These are phyloP conservation scores for Etheostoma nigrum DNA, from an alignment of 2,797 vertebrate genomes.

Conservation along the genomic window DNA sequence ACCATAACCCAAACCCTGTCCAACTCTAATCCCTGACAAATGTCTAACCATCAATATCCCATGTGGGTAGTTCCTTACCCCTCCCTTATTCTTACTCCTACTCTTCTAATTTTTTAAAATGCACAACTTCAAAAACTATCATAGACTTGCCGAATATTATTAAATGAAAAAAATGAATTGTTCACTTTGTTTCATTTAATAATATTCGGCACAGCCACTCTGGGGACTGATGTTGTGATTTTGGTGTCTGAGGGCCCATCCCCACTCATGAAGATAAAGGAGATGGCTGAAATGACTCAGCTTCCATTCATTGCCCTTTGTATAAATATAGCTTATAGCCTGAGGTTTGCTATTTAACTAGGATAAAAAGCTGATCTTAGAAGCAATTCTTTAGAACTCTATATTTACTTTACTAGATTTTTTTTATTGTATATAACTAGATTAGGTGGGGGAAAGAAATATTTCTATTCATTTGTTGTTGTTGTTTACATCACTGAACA, in stretches of 20 bases:
- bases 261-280: not conserved
- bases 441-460: not conserved
- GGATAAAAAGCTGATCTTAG: not conserved
- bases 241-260: not conserved
- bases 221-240: not conserved
- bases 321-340: not conserved
- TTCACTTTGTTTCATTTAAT: not conserved
- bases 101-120: too few relatives aligned
- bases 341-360: not conserved
- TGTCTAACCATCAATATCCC: not conserved
- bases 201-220: not conserved
- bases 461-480: not conserved
- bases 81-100: too few relatives aligned
- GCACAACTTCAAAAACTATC: too few relatives aligned
- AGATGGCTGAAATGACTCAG: not conserved
- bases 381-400: not conserved
- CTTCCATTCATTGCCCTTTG: not conserved
- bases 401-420: too few relatives aligned
- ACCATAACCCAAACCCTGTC: too few relatives aligned
- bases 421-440: not conserved
- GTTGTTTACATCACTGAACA: slow-evolving; percentile 42
- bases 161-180: not conserved
- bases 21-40: not conserved
- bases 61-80: too few relatives aligned
- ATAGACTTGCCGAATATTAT: too few relatives aligned